A percentile compares a stretch with the other conserved stretches of the same genome.
These are phyloP conservation scores for Takifugu bimaculatus DNA, from an alignment of 2,113 vertebrate genomes.

Conservation along the genomic window DNA sequence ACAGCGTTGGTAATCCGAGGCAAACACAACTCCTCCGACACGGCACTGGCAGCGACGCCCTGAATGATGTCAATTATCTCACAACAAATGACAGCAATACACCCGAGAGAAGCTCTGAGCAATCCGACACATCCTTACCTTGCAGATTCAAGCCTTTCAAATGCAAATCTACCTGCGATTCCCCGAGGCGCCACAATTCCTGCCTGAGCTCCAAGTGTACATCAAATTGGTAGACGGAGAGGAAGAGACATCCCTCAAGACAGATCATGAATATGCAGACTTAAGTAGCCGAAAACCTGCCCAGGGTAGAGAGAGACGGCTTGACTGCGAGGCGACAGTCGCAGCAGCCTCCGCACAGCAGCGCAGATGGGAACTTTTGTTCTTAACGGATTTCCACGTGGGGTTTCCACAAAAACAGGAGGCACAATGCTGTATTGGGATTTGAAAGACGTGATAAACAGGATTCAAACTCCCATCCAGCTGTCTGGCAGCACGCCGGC, in stretches of 20 bases:
- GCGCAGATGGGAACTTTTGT: background rate
- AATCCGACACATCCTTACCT: slow-evolving; percentile 47
- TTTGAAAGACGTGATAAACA: slow-evolving; percentile 20
- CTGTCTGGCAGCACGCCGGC: slow-evolving; percentile 5
- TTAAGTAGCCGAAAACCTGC: slow-evolving; percentile 24
- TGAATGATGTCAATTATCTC: slow-evolving; percentile 56
- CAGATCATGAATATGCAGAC: slow-evolving; percentile 14
- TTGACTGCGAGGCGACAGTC: background rate
- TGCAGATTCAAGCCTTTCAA: slow-evolving; percentile 50
- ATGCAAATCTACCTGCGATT: slow-evolving; percentile 54
- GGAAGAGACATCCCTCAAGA: slow-evolving; percentile 18
- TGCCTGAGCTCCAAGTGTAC: slow-evolving; percentile 11
- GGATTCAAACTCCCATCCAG: slow-evolving; percentile 3
- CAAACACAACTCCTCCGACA: slow-evolving; percentile 26
- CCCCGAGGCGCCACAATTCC: slow-evolving; percentile 29
- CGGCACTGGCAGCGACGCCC: background rate
- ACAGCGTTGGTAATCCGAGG: slow-evolving; percentile 30
- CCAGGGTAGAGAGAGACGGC: background rate
- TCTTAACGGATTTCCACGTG: background rate
- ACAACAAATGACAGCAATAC: slow-evolving; percentile 51
- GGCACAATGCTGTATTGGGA: slow-evolving; percentile 7
- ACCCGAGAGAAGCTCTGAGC: slow-evolving; percentile 38
- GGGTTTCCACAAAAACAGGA: slow-evolving; percentile 26
- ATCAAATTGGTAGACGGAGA: slow-evolving; percentile 22
- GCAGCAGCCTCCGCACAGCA: background rate